A percentile compares a stretch with the other conserved stretches of the same genome.
These are phyloP conservation scores for Podabrus alpinus DNA, from an alignment of 2,888 invertebrate species.

Conservation along the genomic window DNA sequence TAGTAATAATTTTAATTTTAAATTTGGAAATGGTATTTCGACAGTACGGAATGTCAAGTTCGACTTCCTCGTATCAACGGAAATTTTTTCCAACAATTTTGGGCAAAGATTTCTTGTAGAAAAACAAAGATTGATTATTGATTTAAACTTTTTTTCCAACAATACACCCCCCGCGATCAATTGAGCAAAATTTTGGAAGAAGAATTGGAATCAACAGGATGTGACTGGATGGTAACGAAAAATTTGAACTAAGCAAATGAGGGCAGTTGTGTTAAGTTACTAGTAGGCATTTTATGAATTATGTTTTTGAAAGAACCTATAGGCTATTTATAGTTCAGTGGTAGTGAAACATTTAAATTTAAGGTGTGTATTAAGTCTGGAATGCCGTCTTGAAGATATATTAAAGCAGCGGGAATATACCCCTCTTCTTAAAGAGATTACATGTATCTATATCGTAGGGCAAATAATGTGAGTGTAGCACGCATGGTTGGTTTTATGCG, in stretches of 20 bases:
- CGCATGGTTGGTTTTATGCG: conserved; percentile 37
- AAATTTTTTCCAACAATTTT: too few relatives aligned
- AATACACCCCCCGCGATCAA: background rate
- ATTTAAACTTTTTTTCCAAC: too few relatives aligned
- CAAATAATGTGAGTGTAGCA: conserved; percentile 30
- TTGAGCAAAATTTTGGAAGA: background rate
- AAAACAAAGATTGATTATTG: too few relatives aligned
- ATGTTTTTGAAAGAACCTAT: background rate
- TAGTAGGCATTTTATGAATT: background rate
- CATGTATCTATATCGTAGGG: conserved; percentile 9
- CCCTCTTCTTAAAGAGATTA: conserved; percentile 7
- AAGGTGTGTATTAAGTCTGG: background rate
- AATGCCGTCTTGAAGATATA: conserved; percentile 2
- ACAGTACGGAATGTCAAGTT: too few relatives aligned
- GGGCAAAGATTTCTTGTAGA: too few relatives aligned
- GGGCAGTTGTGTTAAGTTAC: background rate
- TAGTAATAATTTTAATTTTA: background rate
- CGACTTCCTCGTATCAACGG: too few relatives aligned
- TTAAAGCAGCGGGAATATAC: background rate
- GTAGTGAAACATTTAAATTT: background rate
- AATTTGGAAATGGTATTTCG: background rate
- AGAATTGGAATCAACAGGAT: background rate
- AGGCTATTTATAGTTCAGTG: background rate
- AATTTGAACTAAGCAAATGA: background rate
- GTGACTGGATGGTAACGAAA: background rate